These are phyloP conservation scores for Sapayoa aenigma DNA, from an alignment of 2,113 vertebrate genomes.

Conservation along the genomic window DNA sequence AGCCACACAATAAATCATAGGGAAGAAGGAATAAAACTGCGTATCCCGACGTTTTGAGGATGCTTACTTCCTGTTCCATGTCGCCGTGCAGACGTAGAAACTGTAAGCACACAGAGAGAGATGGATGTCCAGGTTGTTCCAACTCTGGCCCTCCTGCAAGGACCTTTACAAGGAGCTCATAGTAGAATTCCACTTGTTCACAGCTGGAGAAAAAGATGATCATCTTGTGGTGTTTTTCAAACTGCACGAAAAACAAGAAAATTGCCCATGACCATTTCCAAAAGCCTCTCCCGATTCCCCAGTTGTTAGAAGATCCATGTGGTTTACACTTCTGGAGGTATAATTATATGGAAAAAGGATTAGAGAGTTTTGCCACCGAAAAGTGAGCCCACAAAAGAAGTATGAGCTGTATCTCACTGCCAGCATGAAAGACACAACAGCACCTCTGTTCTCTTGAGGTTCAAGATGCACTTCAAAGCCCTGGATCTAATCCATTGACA, in stretches of 20 bases:
- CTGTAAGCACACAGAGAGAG: not conserved
- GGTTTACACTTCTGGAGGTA: not conserved
- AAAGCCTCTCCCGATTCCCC: not conserved
- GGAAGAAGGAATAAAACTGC: not conserved
- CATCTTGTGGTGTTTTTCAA: conserved; percentile 83
- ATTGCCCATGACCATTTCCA: not conserved
- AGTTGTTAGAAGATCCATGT: not conserved
- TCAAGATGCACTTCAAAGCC: not conserved
- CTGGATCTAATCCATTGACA: not conserved
- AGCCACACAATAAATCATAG: conserved; percentile 8
- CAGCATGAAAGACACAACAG: not conserved
- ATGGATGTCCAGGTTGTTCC: not conserved
- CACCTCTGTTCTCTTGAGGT: not conserved
- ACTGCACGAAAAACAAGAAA: conserved; percentile 67
- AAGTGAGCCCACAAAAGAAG: not conserved
- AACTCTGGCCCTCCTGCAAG: conserved; percentile 52
- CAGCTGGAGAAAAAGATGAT: conserved; percentile 92
- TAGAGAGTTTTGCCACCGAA: not conserved
- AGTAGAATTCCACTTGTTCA: conserved; percentile 91
- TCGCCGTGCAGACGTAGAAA: conserved; percentile 88
- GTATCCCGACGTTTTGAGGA: not conserved
- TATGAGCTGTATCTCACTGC: not conserved
- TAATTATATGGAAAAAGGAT: not conserved
- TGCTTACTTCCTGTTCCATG: conserved; percentile 91
- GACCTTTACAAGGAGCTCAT: conserved; percentile 78